Conservation (phyloP, 1,140 invertebrate species). For the Cryptotermes secundus region DNA sequence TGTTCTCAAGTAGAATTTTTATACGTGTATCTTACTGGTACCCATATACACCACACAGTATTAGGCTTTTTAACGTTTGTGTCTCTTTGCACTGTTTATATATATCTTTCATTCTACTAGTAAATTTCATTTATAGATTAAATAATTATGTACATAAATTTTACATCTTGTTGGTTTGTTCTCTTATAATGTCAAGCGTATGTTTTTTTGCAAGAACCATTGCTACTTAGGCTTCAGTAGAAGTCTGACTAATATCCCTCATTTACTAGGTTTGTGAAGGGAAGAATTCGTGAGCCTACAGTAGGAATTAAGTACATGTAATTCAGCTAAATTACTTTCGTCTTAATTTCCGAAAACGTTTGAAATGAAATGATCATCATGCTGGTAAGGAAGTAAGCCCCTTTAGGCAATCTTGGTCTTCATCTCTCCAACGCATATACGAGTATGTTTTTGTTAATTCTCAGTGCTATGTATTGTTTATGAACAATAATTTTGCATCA, state of each 20-base stretch:
- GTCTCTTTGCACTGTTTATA: too few relatives aligned
- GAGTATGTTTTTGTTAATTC: neutral
- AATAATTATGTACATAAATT: too few relatives aligned
- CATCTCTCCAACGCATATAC: neutral
- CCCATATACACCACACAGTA: too few relatives aligned
- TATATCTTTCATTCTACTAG: too few relatives aligned
- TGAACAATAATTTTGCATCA: conserved; percentile 20
- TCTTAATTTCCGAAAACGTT: neutral
- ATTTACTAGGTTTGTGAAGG: neutral
- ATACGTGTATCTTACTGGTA: too few relatives aligned
- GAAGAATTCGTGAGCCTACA: neutral
- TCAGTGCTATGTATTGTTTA: neutral
- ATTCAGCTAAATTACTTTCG: conserved; percentile 1
- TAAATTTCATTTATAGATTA: too few relatives aligned
- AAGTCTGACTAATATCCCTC: neutral
- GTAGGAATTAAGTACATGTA: neutral
- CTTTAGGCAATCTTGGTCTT: neutral
- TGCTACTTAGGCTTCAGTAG: too few relatives aligned
- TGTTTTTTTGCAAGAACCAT: too few relatives aligned
- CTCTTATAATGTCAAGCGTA: too few relatives aligned
- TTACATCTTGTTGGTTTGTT: too few relatives aligned
- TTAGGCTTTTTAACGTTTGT: too few relatives aligned
- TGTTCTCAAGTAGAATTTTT: too few relatives aligned
- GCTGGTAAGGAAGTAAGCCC: neutral
- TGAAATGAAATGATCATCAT: neutral